Base-by-base conservation (phyloP, 1,140 invertebrate genomes). In the Aphidius ervi region DNA sequence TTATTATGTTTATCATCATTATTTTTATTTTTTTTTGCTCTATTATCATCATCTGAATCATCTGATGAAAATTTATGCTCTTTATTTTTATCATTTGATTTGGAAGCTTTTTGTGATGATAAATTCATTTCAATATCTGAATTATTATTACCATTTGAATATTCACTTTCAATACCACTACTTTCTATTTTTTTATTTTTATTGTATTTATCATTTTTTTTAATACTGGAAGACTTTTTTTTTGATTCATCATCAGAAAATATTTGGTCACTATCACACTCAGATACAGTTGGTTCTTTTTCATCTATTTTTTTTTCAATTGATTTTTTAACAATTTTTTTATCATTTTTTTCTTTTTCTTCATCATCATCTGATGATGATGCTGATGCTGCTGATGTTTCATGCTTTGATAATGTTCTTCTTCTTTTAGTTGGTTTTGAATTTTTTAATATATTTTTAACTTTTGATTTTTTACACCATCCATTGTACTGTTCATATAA, bases 261-360 rank as follows among this genome's bases (percentile, higher is more conserved):
- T 57, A 74, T 70, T 59, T 71, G 50, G 0, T 67, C 65, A 23
- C 58, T 71, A 47, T 74, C 72, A 50, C 68, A 73, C 7, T 72
- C 72, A 0, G 73, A 75, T 3, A 70, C 62, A 9, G 61, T 9
- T 1, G 56, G 64, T 45, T 42, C 42, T 42, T 46, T 0, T 47
- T 41, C 42, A 45, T 52, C 9, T 3, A 45, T 9, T 4, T 9
- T 20, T 16, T 16, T 7, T 48, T 42, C 45, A 9, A 42, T 56
- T 0, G 40, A 16, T 9, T 50, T 55, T 5, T 39, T n/a, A 3
- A 52, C 50, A 7, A 23, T 39, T n/a, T 20, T 3, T 16, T 5
- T 16, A 16, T 16, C 1, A 16, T 55, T 16, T 40, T 58, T 9
- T 40, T n/a, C 10, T 9, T 59, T 39, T 5, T 3, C 41, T 20